phyloP scores from a whole-genome alignment of 2,113 vertebrate genomes.

The Trogon surrucura region DNA sequence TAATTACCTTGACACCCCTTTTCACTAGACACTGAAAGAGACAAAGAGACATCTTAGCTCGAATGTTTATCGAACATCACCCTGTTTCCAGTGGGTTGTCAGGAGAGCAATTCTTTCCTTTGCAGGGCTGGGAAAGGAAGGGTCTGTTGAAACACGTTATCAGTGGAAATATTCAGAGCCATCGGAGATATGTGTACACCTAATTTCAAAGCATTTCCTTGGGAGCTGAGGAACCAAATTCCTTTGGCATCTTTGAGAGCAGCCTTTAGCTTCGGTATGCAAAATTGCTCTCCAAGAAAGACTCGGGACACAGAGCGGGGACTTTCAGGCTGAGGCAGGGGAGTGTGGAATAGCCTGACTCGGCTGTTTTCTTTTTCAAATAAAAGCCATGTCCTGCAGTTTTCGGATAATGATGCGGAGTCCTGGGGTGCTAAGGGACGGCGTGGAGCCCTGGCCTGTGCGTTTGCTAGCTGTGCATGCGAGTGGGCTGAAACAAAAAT shows the following conservation, averaged over 20 bases:
- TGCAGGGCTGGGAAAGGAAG: neutral
- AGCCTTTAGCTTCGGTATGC: neutral
- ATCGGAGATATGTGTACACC: neutral
- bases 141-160: neutral
- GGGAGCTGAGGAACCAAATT: neutral
- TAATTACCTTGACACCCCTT: neutral
- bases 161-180: neutral
- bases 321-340: neutral
- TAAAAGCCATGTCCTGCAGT: neutral
- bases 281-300: constrained; percentile 6
- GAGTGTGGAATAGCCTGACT: neutral
- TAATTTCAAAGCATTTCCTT: neutral
- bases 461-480: constrained; percentile 32
- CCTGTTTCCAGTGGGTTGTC: neutral
- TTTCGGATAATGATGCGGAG: neutral
- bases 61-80: neutral
- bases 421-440: constrained; percentile 28
- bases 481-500: constrained; percentile 59
- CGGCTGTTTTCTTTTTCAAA: constrained; percentile 53
- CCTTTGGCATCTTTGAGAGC: constrained; percentile 17
- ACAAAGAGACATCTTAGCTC: neutral
- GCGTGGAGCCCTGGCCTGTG: neutral
- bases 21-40: neutral
- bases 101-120: neutral
- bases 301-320: neutral